Evolutionary conservation across 2,113 vertebrate genomes (phyloP).

Genomic region (Cricetomys ansorgei): DNA sequence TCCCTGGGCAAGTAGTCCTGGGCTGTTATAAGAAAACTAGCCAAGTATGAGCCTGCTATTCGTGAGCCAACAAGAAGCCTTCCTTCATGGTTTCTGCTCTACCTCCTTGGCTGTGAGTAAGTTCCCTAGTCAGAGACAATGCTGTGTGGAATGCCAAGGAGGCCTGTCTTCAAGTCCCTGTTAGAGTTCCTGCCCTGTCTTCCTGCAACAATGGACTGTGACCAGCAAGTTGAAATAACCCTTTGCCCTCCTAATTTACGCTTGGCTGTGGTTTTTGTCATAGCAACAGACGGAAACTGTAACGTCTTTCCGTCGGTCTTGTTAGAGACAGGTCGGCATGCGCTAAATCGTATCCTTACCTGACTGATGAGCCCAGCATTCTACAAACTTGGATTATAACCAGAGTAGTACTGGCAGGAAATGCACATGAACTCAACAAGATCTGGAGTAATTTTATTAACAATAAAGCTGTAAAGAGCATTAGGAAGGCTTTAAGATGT

Average conservation of each 20-base stretch:
- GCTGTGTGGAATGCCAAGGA: background rate
- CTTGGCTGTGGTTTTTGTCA: background rate
- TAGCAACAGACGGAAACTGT: background rate
- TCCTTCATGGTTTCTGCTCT: background rate
- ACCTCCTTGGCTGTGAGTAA: background rate
- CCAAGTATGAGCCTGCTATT: background rate
- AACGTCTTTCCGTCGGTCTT: background rate
- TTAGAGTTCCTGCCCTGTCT: background rate
- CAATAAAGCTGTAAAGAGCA: background rate
- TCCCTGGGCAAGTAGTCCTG: background rate
- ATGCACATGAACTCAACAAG: background rate
- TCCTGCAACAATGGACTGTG: background rate
- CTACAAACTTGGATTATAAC: background rate
- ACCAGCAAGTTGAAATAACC: background rate
- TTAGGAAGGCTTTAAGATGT: background rate
- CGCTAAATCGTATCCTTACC: background rate
- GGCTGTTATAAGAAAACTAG: background rate
- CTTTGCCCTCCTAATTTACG: background rate
- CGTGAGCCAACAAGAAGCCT: background rate
- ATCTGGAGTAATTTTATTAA: slow-evolving; percentile 27
- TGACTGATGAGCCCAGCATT: background rate
- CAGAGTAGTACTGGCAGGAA: background rate
- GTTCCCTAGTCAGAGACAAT: background rate
- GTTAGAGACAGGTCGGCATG: background rate
- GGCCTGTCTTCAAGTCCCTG: background rate